Base-by-base conservation (phyloP, 2,797 vertebrate genomes). In the Merluccius polli region DNA sequence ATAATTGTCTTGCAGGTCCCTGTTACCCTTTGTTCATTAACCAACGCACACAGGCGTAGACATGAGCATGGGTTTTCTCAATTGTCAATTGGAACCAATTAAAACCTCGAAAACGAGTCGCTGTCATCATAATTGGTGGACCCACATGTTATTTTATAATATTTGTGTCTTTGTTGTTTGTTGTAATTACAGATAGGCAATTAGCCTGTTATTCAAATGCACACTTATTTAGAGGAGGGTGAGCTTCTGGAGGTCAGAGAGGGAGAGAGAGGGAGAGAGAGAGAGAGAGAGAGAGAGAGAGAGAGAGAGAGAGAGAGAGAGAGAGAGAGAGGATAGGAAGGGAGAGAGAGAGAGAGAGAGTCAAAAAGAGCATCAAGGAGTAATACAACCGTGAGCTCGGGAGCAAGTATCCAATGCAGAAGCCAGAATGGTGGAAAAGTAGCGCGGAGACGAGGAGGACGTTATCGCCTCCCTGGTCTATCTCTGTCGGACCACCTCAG, bases 351-450 rank as follows among this genome's bases (percentile, higher is more conserved):
- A 79, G 70, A 79, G 38, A 29, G 12, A 24, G 21, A 63, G 21
- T 5, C 80, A 71, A 68, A 52, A 73, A 10, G 69, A 63, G 59
- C 73, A 48, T 67, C 29, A 59, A 81, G 24, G 36, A 75, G 13
- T 24, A 10, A 77, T 72, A 77, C 15, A 71, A 80, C 32, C 41
- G 75, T 30, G 75, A 81, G 68, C 73, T 79, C 78, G 76, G 41
- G 63, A 79, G 38, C 73, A 36, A 4, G 13, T 71, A 76, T 77
- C 41, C 70, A 35, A 87, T 79, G 81, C 79, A 83, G 84, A 82
- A 70, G 75, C 18, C 1, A 8, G 69, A 80, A 81, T 81, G 84
- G 13, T 84, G 85, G 83, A 76, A 71, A 65, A 85, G 78, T 76
- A 74, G 44, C 69, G 71, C 71, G 48, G 71, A 70, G 73, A 81